Base-by-base conservation (phyloP, 2,797 vertebrate genomes). In the Argentina silus region DNA sequence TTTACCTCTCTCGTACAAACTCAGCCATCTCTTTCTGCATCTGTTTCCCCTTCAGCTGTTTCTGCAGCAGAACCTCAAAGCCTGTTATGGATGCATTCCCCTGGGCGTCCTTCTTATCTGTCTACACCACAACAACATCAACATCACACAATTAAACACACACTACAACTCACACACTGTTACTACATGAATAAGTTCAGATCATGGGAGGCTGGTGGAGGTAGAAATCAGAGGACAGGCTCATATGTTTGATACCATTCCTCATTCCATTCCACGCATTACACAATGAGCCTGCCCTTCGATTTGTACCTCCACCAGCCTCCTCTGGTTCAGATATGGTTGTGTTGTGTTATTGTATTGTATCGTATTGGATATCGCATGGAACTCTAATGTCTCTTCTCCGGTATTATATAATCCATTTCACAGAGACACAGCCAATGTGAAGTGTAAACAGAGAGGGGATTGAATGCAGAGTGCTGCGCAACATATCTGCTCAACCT, bases 11-110 rank as follows among this genome's bases (percentile, higher is more conserved):
- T 83, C 97, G 91, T 80, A 98, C 85, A 81, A 99, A 99, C 83
- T 98, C 97, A 0, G 98, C 97, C 97, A 99, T 99, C 87, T 99
- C 98, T 81, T 98, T 99, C 91, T 98, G 97, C 96, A 98, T 99
- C 88, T 99, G 97, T 79, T 98, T 98, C 78, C 97, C 97, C 90
- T 98, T 99, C 76, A 98, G 93, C 78, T 99, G 98, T 79, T 99
- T 99, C 76, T 98, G 97, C 50, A 99, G 94, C 81, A 99, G 87
- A 64, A 99, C 95, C 86, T 99, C 97, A 74, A 99, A 99, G 27
- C 98, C 98, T 0, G 97, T 94, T 83, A 98, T 87, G 0, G 88
- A 93, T 70, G 93, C 92, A n/a, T 96, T 98, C 68, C 96, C 95
- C 88, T 98, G 98, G 0, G 93, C 89, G 81, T 99, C 97, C 91